These are phyloP conservation scores for Zophobas atratus DNA, from an alignment of 1,140 invertebrate species.

Conservation along the genomic window DNA sequence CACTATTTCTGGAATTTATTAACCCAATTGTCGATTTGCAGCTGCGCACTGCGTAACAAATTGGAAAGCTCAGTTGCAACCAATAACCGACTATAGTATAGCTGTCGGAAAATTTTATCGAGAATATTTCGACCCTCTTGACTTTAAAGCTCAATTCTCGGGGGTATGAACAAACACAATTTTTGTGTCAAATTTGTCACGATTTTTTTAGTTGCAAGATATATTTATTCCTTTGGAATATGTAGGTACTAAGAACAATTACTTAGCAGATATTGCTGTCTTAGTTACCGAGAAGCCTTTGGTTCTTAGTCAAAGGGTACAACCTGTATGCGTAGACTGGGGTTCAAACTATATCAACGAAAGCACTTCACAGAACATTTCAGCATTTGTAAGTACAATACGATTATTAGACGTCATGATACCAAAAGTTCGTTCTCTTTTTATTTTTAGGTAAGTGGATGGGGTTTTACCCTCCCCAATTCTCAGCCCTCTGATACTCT, in stretches of 20 bases:
- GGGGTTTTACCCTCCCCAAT: not conserved
- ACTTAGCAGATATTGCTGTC: conserved; percentile 16
- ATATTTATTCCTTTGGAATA: not conserved
- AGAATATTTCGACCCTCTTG: not conserved
- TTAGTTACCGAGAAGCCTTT: not conserved
- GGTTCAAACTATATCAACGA: not conserved
- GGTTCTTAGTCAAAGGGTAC: not conserved
- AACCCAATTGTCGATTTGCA: conserved; percentile 41
- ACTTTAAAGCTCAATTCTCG: conserved; percentile 1
- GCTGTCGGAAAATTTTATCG: conserved; percentile 60
- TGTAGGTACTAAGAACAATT: not conserved
- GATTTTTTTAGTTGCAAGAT: not conserved
- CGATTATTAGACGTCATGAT: not conserved
- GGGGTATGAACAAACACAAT: not conserved
- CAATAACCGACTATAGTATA: conserved; percentile 44
- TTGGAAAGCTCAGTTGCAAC: conserved; percentile 10
- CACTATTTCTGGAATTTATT: not conserved
- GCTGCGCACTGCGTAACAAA: conserved; percentile 61
- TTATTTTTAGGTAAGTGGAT: conserved; percentile 1
- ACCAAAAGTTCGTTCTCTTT: not conserved
- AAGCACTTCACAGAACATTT: not conserved
- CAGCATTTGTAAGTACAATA: not conserved
- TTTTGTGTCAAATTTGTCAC: not conserved
- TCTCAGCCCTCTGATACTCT: not conserved
- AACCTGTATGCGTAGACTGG: conserved; percentile 21